Percentiles rank a stretch among this genome's conserved stretches.
Evolutionary conservation across 2,797 vertebrate genomes (phyloP).

Genomic region (Amniataba percoides): DNA sequence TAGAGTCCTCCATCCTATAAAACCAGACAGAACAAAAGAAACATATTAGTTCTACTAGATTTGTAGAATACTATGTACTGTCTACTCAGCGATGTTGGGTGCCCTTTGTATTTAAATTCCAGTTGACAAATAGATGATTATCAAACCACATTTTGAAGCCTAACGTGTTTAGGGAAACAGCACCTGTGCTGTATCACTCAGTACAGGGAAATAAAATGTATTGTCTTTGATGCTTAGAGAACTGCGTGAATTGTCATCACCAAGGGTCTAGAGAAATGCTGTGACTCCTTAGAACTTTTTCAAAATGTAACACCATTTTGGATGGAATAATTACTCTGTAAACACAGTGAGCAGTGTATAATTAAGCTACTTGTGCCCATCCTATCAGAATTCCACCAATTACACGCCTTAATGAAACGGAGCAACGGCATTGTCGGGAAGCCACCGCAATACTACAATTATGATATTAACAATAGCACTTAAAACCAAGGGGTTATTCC

Average conservation of each 20-base stretch:
- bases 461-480: constrained; percentile 89
- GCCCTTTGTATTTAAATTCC: neutral
- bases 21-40: constrained; percentile 41
- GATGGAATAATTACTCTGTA: constrained; percentile 88
- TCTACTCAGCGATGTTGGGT: neutral
- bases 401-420: constrained; percentile 90
- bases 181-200: constrained; percentile 28
- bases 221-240: constrained; percentile 74
- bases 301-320: constrained; percentile 85
- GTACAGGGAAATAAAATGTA: constrained; percentile 55
- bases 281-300: constrained; percentile 82
- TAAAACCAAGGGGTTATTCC: constrained; percentile 88
- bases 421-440: constrained; percentile 85
- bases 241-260: constrained; percentile 68
- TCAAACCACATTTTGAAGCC: constrained; percentile 20
- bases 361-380: constrained; percentile 89
- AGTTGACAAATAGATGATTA: constrained; percentile 8
- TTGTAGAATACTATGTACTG: neutral
- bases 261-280: constrained; percentile 67
- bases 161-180: constrained; percentile 31
- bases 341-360: constrained; percentile 86
- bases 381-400: constrained; percentile 91
- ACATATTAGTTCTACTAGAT: neutral
- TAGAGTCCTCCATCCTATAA: constrained; percentile 96
- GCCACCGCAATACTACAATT: constrained; percentile 87